These are phyloP conservation scores for Aspidiotus rigidus DNA, from an alignment of 2,888 invertebrate species.

Conservation along the genomic window DNA sequence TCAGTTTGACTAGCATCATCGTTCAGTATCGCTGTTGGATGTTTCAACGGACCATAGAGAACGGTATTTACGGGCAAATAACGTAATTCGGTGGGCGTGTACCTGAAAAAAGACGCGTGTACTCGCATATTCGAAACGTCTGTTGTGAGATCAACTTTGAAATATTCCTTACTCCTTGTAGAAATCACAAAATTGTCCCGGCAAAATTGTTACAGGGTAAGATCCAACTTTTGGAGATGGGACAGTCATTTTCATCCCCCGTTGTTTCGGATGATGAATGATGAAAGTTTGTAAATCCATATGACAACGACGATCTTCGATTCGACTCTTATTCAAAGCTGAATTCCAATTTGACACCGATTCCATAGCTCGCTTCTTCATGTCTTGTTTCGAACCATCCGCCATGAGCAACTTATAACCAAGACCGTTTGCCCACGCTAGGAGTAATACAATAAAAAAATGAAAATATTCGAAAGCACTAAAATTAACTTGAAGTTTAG, in stretches of 20 bases:
- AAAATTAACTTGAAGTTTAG: not conserved
- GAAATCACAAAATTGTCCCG: conserved; percentile 90
- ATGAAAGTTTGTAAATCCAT: conserved; percentile 88
- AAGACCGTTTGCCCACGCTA: conserved; percentile 32
- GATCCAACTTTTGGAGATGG: conserved; percentile 52
- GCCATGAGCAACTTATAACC: conserved; percentile 33
- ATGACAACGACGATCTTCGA: conserved; percentile 66
- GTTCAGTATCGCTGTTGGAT: not conserved
- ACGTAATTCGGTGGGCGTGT: conserved; percentile 74
- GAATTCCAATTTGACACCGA: conserved; percentile 84
- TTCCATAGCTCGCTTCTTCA: conserved; percentile 54
- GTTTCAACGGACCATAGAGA: conserved; percentile 54
- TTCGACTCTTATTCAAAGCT: conserved; percentile 61
- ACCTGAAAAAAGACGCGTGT: conserved; percentile 44
- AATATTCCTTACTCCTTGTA: conserved; percentile 45
- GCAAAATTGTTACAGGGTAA: conserved; percentile 89
- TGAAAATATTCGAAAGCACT: too few species aligned
- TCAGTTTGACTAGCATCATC: conserved; percentile 45
- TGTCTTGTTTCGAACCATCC: conserved; percentile 36
- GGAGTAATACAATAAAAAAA: not conserved
- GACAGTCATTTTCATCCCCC: conserved; percentile 45
- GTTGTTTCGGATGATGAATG: conserved; percentile 61
- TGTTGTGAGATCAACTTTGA: not conserved
- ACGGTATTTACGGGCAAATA: conserved; percentile 90
- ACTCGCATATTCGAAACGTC: not conserved